Percentiles rank a stretch among this genome's conserved stretches.
Evolutionary conservation across 1,140 invertebrate genomes (phyloP).

Genomic region (Pseudomyrmex flavicornis): DNA sequence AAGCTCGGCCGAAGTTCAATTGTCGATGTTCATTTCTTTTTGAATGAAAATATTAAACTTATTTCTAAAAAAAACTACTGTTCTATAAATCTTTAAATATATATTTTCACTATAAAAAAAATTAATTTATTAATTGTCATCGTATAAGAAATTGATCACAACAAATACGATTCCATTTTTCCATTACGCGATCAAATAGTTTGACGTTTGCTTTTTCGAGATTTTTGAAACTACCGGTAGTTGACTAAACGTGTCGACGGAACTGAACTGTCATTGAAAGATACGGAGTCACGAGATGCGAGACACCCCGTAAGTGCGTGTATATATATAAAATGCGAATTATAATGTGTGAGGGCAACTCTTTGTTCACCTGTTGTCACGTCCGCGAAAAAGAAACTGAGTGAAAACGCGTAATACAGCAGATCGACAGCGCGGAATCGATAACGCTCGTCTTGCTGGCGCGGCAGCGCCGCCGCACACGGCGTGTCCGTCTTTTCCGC

Average conservation of each 20-base stretch:
- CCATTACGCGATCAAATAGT: no score
- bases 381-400: slow-evolving; percentile 79
- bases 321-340: background rate
- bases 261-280: background rate
- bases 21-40: no score
- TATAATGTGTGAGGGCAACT: slow-evolving; percentile 6
- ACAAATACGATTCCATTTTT: no score
- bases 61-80: no score
- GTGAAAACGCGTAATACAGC: slow-evolving; percentile 78
- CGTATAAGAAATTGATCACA: no score
- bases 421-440: slow-evolving; percentile 75
- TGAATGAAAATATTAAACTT: no score
- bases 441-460: slow-evolving; percentile 72
- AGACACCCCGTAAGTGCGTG: background rate
- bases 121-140: no score
- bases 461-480: slow-evolving; percentile 40
- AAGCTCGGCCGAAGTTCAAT: no score
- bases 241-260: no score
- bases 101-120: no score
- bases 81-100: no score
- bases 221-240: background rate
- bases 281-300: background rate
- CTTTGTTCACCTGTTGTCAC: slow-evolving; percentile 81
- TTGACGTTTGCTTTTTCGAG: background rate
- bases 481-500: slow-evolving; percentile 54